Conservation (phyloP, 2,888 invertebrate species). For the Villa cingulata region DNA sequence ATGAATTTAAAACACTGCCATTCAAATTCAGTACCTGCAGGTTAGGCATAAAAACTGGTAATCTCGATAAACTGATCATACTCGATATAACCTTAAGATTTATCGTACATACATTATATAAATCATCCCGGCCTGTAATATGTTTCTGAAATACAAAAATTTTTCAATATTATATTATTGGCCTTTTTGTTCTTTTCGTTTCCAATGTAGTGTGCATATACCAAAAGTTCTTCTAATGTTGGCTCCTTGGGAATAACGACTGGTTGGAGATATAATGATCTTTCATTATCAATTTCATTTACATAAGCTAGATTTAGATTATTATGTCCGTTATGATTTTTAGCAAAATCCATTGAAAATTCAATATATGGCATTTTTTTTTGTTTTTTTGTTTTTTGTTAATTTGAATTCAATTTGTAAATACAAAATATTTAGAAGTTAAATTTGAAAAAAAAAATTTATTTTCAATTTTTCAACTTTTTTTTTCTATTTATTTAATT, state of each 20-base stretch:
- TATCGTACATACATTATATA: conserved; percentile 42
- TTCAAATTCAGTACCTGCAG: conserved; percentile 48
- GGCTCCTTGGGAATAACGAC: conserved; percentile 42
- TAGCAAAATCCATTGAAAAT: not conserved
- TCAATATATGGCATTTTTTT: not conserved
- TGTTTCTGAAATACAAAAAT: conserved; percentile 17
- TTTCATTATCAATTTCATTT: conserved; percentile 20
- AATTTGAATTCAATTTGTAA: no score
- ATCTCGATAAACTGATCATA: conserved; percentile 47
- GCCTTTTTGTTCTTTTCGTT: not conserved
- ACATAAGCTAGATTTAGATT: conserved; percentile 14
- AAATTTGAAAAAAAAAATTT: no score
- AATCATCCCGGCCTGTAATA: conserved; percentile 35
- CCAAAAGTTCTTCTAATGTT: conserved; percentile 45
- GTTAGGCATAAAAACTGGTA: conserved; percentile 48
- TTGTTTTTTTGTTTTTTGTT: not conserved
- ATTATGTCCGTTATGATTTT: no score
- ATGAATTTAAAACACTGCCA: conserved; percentile 50
- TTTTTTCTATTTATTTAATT: no score
- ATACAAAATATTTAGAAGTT: no score
- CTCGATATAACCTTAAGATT: conserved; percentile 51
- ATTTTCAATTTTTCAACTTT: no score
- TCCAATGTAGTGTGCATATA: conserved; percentile 23
- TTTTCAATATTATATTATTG: no score
- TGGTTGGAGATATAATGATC: conserved; percentile 41